Evolutionary conservation across 2,888 invertebrate genomes (phyloP), one percentile per base, ranked within the genome.

Genomic region (Aspidapion aeneum): DNA sequence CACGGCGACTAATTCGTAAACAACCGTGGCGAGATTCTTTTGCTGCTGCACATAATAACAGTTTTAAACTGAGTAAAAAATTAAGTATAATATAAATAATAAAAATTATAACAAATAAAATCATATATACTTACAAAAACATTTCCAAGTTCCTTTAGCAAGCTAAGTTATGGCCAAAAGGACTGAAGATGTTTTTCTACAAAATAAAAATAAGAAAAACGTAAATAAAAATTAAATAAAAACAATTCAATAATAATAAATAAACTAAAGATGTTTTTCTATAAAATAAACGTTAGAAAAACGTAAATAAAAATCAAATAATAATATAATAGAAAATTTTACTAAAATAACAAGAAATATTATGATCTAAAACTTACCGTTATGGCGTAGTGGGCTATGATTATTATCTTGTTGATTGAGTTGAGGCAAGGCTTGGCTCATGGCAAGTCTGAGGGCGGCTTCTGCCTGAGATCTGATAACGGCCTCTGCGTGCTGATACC

Each of bases 381-480:
- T 80, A 70, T 80, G 80, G 50, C 78, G 77, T 63, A 78, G 70
- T 7, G 79, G 78, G 72, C 78, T 80, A 70, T 76, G 76, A 69
- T 71, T 78, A 63, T 79, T 79, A 64, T 82, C 80, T 62, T 73
- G 74, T 63, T 79, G 79, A 69, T 80, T 80, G 48, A 80, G 74
- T 66, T 79, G 79, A 21, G 80, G 79, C 69, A 80, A 70, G 73
- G 83, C 79, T 72, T 90, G 90, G 7, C 87, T 87, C 68, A 93
- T 93, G 48, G 93, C 94, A 63, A 94, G 79, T 73, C 94, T 84
- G 49, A 94, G 82, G 3, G 90, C 90, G 0, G 93, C 93, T 78
- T 94, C 94, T 0, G 93, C 93, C 75, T 94, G 94, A 71, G 91
- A 91, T 74, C 94, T 84, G 19, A 94, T 81, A 59, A 94, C 82